A percentile compares a stretch with the other conserved stretches of the same genome.
phyloP scores from a whole-genome alignment of 2,797 vertebrate genomes.

The Acipenser oxyrinchus region DNA sequence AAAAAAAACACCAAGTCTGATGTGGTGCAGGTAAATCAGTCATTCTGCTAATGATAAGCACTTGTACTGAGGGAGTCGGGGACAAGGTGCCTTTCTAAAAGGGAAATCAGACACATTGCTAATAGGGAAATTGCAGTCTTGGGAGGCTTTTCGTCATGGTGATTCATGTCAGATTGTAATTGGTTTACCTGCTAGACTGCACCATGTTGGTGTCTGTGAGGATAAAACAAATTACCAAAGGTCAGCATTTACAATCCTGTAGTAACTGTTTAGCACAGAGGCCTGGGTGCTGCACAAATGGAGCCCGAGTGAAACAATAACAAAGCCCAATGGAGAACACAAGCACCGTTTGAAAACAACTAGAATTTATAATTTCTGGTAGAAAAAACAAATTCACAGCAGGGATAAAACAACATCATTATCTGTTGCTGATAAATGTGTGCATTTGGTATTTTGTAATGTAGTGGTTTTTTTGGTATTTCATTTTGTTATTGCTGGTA shows the following conservation, averaged over 20 bases:
- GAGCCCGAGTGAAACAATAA: background rate
- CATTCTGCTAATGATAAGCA: slow-evolving; percentile 38
- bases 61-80: slow-evolving; percentile 36
- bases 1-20: slow-evolving; percentile 12
- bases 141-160: slow-evolving; percentile 52
- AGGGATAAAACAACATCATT: no score
- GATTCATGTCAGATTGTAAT: slow-evolving; percentile 74
- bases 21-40: slow-evolving; percentile 33
- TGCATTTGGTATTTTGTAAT: no score
- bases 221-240: slow-evolving; percentile 69
- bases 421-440: no score
- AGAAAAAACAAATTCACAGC: no score
- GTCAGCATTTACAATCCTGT: slow-evolving; percentile 46
- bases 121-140: slow-evolving; percentile 42
- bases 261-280: slow-evolving; percentile 26
- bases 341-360: no score
- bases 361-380: no score
- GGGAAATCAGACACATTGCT: slow-evolving; percentile 34
- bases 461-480: no score
- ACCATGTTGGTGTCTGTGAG: slow-evolving; percentile 49
- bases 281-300: background rate
- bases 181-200: slow-evolving; percentile 64
- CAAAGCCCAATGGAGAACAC: background rate
- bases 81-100: slow-evolving; percentile 43
- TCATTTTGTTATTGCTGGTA: no score